Evolutionary conservation across 2,888 invertebrate species (phyloP).

Genomic region (Dendrolimus pini): DNA sequence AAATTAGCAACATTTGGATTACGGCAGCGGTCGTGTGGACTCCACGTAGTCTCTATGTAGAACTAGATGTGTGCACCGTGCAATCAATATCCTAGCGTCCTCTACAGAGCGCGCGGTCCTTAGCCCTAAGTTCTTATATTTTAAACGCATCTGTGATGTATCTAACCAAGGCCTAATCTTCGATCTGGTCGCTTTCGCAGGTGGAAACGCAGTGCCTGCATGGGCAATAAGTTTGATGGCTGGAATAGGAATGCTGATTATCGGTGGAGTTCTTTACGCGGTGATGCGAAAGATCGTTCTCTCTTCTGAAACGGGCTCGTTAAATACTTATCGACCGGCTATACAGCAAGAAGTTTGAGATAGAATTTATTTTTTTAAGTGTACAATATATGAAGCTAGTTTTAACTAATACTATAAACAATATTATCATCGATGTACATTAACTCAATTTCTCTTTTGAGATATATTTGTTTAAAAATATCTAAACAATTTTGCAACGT

Average conservation of each 20-base stretch:
- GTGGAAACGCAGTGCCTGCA: conserved; percentile 83
- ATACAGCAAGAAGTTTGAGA: conserved; percentile 67
- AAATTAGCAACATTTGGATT: not conserved
- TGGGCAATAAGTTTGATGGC: conserved; percentile 85
- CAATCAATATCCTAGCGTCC: too few species aligned
- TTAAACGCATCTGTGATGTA: too few species aligned
- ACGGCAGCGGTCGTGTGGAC: not conserved
- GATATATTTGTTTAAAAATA: too few species aligned
- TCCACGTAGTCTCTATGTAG: too few species aligned
- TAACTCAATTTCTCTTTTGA: too few species aligned
- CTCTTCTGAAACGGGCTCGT: conserved; percentile 62
- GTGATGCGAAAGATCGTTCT: conserved; percentile 82
- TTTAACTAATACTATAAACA: too few species aligned
- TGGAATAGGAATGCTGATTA: conserved; percentile 80
- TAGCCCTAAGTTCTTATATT: too few species aligned
- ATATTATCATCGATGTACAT: too few species aligned
- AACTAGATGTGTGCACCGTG: too few species aligned
- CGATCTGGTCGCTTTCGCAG: conserved; percentile 48
- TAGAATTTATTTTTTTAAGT: not conserved
- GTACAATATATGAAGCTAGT: too few species aligned
- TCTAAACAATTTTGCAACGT: not conserved
- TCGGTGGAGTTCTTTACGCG: conserved; percentile 83
- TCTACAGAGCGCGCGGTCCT: too few species aligned
- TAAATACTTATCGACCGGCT: conserved; percentile 73
- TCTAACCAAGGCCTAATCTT: not conserved